Base-by-base conservation (phyloP, 2,113 vertebrate species). In the Steatornis caripensis region DNA sequence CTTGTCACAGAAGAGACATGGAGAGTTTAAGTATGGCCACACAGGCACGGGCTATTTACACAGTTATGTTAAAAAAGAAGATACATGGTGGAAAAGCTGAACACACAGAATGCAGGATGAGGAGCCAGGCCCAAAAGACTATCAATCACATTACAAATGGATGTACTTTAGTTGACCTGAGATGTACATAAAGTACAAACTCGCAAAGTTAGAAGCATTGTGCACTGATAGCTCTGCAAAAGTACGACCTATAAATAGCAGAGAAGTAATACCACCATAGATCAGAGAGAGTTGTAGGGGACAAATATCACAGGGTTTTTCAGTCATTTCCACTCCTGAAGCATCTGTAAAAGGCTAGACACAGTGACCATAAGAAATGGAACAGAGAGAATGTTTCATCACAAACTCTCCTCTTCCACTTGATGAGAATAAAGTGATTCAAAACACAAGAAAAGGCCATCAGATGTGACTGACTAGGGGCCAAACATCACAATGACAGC, bases 191-290 rank as follows among this genome's bases (percentile, higher is more conserved):
- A 89, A 82, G 48, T 18, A 78, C 61, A 91, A 84, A 91, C 69
- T 82, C 84, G 75, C 87, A 57, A 78, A 84, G 60, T 34, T 54
- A 74, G 58, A 91, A 78, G 77, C 53, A 93, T 37, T 91, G 87
- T 41, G 48, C 57, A 51, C 51, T 39, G 77, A 87, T 51, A 91
- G 74, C 34, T 69, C 81, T 87, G 77, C 54, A 87, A 34, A 91
- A 91, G 24, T 45, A 26, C 41, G 64, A 82, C 17, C 72, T 71
- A 62, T 64, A 94, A 96, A 84, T 16, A 92, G 86, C 55, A 64
- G 39, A 91, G 61, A 87, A 62, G 46, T 71, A 87, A 94, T 43
- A 64, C 23, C 60, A 45, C 45, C 61, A 89, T 10, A 84, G 64
- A 93, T 76, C 72, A 97, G 60, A 85, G 15, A 70, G 7, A 93